These are phyloP conservation scores for Sapayoa aenigma DNA, from an alignment of 2,113 vertebrate genomes.

Conservation along the genomic window DNA sequence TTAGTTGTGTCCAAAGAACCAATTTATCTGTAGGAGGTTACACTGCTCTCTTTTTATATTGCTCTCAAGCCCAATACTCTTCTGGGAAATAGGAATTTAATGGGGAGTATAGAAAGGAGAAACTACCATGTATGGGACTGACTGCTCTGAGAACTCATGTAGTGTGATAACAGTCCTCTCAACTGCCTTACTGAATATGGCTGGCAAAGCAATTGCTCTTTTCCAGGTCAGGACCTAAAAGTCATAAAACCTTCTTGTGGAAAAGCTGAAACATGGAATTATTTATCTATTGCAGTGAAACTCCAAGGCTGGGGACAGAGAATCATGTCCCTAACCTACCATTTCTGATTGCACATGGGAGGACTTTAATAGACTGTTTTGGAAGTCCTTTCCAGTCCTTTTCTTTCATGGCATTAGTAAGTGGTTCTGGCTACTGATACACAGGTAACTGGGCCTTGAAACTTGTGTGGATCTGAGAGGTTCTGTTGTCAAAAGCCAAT, in stretches of 20 bases:
- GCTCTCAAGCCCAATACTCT: not conserved
- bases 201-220: not conserved
- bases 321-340: not conserved
- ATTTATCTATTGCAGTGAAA: not conserved
- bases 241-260: not conserved
- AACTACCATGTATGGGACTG: not conserved
- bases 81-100: not conserved
- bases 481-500: not conserved
- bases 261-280: not conserved
- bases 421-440: not conserved
- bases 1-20: not conserved
- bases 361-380: not conserved
- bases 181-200: not conserved
- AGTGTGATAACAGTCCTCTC: not conserved
- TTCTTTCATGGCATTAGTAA: not conserved
- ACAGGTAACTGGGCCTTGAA: not conserved
- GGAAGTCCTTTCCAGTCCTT: not conserved
- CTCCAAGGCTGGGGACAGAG: not conserved
- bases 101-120: not conserved
- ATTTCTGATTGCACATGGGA: not conserved
- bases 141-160: not conserved
- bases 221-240: not conserved
- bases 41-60: not conserved
- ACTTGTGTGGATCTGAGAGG: not conserved
- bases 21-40: not conserved